Conservation (phyloP, 2,888 invertebrate genomes). For the Nebria brevicollis region DNA sequence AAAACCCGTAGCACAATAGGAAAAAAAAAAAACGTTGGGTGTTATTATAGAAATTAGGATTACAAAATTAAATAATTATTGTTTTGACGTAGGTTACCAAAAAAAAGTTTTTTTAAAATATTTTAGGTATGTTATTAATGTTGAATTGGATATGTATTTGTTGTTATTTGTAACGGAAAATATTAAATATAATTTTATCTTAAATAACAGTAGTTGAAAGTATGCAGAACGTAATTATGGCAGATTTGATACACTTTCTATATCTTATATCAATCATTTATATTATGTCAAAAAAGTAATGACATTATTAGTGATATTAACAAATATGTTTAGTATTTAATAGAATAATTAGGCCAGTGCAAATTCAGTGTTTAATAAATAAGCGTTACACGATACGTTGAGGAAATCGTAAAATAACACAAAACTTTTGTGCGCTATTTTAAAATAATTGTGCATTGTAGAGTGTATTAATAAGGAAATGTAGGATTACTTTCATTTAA, state of each 20-base stretch:
- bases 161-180: not conserved
- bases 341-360: no score
- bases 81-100: not conserved
- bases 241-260: slow-evolving; percentile 44
- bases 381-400: no score
- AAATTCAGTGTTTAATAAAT: no score
- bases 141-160: not conserved
- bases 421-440: no score
- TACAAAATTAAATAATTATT: not conserved
- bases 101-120: not conserved
- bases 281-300: not conserved
- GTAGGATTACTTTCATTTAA: not conserved
- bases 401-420: no score
- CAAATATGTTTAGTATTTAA: no score
- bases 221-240: slow-evolving; percentile 23
- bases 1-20: not conserved
- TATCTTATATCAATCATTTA: slow-evolving; percentile 6
- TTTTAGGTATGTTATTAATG: no score
- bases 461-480: no score
- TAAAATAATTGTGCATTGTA: no score
- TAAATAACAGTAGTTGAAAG: slow-evolving; percentile 11
- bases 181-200: not conserved
- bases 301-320: not conserved
- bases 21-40: not conserved
- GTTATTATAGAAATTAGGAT: not conserved